Conservation (phyloP, 2,113 vertebrate species). For the Plecotus auritus region DNA sequence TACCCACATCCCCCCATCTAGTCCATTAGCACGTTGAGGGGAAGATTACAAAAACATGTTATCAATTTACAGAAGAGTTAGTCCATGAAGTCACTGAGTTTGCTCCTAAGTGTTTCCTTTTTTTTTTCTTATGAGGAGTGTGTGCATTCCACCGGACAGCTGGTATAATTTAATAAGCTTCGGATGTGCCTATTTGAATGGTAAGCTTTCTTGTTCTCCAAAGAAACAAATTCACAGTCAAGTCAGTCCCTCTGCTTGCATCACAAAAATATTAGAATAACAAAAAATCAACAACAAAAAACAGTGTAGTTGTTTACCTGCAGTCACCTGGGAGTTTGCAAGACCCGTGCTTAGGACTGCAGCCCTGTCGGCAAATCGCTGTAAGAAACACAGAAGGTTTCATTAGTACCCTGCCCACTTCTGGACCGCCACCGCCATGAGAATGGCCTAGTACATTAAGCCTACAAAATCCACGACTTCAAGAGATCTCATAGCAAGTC, state of each 20-base stretch:
- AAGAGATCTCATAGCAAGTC: conserved; percentile 62
- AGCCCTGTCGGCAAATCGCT: conserved; percentile 98
- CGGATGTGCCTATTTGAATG: conserved; percentile 52
- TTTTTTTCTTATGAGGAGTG: background rate
- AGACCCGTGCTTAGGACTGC: conserved; percentile 94
- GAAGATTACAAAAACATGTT: conserved; percentile 68
- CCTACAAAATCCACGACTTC: conserved; percentile 76
- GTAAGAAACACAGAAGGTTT: conserved; percentile 57
- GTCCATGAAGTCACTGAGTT: conserved; percentile 67
- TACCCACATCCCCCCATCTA: conserved; percentile 3
- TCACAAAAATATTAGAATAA: background rate
- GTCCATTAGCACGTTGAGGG: conserved; percentile 61
- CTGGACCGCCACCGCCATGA: conserved; percentile 42
- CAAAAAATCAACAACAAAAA: background rate
- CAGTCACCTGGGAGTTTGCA: conserved; percentile 95
- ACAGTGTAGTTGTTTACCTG: conserved; percentile 86
- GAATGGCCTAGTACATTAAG: conserved; percentile 70
- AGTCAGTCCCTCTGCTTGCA: conserved; percentile 1
- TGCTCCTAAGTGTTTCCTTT: conserved; percentile 16
- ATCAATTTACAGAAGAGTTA: conserved; percentile 75
- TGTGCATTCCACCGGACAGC: conserved; percentile 70
- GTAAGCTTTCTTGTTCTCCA: conserved; percentile 42
- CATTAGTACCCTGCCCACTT: conserved; percentile 54
- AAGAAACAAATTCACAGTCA: conserved; percentile 34
- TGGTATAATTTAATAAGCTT: conserved; percentile 77